phyloP scores from a whole-genome alignment of 2,113 vertebrate genomes.

The Bucco capensis region DNA sequence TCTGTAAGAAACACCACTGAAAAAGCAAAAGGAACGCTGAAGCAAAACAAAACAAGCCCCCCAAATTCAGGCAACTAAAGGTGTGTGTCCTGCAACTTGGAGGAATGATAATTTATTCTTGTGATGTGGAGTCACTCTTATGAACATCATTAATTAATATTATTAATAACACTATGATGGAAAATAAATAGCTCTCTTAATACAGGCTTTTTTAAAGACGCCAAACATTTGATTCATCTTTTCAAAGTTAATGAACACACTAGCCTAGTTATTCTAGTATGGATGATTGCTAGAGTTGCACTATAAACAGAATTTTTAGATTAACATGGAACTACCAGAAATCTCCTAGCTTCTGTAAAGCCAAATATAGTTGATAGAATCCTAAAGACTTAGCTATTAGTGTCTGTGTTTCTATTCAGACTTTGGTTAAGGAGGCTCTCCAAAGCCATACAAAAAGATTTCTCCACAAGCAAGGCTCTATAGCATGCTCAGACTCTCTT shows the following conservation, averaged over 20 bases:
- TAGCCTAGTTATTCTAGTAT: neutral
- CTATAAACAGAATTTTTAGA: neutral
- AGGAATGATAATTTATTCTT: neutral
- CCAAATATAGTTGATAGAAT: neutral
- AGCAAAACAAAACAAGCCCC: neutral
- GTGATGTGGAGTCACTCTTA: neutral
- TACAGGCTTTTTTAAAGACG: neutral
- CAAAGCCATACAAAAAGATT: constrained; percentile 74
- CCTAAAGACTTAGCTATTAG: neutral
- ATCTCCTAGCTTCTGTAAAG: neutral
- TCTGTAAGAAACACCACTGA: neutral
- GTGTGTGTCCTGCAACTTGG: neutral
- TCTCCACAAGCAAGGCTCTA: constrained; percentile 63
- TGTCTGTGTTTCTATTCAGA: constrained; percentile 47
- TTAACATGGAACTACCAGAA: neutral
- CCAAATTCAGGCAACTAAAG: neutral
- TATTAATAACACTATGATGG: neutral
- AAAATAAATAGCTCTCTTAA: neutral
- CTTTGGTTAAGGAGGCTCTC: constrained; percentile 38
- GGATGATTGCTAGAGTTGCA: neutral
- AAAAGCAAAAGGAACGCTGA: neutral
- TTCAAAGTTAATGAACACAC: neutral
- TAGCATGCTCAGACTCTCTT: constrained; percentile 61
- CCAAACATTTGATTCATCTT: neutral
- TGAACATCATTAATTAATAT: neutral